These are phyloP conservation scores for Smutsia gigantea DNA, from an alignment of 2,797 vertebrate genomes.

Conservation along the genomic window DNA sequence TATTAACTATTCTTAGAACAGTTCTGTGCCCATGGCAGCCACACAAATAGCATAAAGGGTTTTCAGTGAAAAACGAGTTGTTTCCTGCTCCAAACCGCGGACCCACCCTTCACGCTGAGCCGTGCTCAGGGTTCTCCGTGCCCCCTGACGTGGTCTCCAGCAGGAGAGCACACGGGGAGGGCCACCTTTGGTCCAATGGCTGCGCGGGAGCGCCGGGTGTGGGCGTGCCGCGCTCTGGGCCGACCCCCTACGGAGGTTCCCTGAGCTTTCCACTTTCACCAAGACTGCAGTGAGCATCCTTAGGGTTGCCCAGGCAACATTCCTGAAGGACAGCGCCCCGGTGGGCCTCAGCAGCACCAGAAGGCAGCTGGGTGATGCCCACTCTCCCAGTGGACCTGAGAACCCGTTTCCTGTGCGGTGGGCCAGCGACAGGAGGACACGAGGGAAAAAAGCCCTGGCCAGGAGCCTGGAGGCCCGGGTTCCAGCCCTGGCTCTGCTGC, in stretches of 20 bases:
- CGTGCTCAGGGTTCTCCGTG: background rate
- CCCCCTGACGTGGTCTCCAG: fast-evolving
- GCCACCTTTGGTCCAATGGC: fast-evolving
- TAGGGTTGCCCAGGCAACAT: fast-evolving
- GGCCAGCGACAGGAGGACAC: background rate
- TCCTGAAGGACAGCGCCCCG: background rate
- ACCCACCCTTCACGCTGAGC: background rate
- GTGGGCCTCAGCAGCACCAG: background rate
- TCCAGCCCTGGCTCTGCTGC: background rate
- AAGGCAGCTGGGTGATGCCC: too few relatives aligned
- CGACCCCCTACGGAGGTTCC: too few relatives aligned
- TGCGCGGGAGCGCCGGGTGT: background rate
- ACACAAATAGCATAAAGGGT: background rate
- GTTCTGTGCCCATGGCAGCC: fast-evolving
- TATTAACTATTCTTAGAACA: background rate
- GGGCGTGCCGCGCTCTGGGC: fast-evolving
- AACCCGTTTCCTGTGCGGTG: background rate
- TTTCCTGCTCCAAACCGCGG: background rate
- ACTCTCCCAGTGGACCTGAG: background rate
- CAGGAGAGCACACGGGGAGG: too few relatives aligned
- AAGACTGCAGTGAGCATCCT: background rate
- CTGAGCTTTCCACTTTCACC: background rate
- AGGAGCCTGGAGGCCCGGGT: background rate
- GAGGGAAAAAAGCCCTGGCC: background rate
- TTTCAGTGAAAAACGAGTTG: background rate